Evolutionary conservation across 2,888 invertebrate species (phyloP), one percentile per base, ranked within the genome.

Genomic region (Orchesella flavescens): DNA sequence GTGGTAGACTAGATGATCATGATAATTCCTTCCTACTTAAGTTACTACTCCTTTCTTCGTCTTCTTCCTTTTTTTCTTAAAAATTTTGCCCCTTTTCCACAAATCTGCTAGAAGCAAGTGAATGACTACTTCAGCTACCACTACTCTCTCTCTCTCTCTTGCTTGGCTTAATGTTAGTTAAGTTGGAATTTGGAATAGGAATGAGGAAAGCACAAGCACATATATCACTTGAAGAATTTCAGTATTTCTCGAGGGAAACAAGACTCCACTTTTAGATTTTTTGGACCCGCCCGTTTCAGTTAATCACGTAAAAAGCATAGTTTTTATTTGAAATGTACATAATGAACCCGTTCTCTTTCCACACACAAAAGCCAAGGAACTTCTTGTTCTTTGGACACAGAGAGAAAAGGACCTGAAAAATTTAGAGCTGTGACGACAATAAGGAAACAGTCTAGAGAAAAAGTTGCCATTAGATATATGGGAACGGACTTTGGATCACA

Each of bases 271-370:
- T 77, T 77, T 77, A 53, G 77, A 53, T 68, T 72, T 72, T 78
- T 46, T 44, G 46, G 73, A 15, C 34, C 82, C 78, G 74, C 78
- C 84, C 80, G 78, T 23, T 76, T 83, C 84, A 85, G 86, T 86
- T 86, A 85, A 86, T 86, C 86, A 86, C 85, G 74, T 65, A 84
- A 84, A 82, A 76, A 81, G 84, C 85, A 80, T 78, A 84, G 81
- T 34, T 34, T 84, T 85, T 85, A 84, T 85, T 83, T 66, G 55
- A 74, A 61, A 46, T 44, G 23, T 59, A 49, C 49, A 21, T 23
- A 19, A 43, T 65, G 49, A 49, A 55, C 23, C 17, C 17, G 21
- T 65, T 75, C 43, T 46, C 49, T 74, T 63, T 3, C 15, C 21
- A 10, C 24, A 13, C 1, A 15, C 23, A 21, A 72, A 24, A 21